Conservation (phyloP, 2,113 vertebrate genomes). For the Halcyon senegalensis region DNA sequence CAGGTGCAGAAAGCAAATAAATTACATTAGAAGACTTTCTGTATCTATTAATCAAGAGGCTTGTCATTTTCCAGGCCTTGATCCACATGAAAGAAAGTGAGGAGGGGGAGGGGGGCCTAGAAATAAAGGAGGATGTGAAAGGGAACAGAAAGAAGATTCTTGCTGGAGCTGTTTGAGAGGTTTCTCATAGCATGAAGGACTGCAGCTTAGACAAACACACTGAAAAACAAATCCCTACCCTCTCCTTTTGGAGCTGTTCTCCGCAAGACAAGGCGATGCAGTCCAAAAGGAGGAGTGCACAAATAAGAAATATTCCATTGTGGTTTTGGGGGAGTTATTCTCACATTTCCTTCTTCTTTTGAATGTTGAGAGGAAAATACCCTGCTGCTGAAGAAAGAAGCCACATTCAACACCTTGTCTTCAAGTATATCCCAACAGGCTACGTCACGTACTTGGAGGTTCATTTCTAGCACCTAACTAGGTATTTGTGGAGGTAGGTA, state of each 20-base stretch:
- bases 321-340: neutral
- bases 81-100: slow-evolving; percentile 78
- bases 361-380: neutral
- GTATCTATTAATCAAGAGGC: slow-evolving; percentile 77
- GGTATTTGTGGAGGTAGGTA: neutral
- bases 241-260: slow-evolving; percentile 42
- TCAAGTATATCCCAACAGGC: neutral
- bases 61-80: slow-evolving; percentile 79
- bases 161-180: neutral
- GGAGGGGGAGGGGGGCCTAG: neutral
- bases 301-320: neutral
- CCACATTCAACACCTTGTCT: neutral
- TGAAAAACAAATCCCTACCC: neutral
- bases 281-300: neutral
- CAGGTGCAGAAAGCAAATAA: slow-evolving; percentile 85
- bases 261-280: neutral
- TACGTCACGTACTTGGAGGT: neutral
- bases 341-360: neutral
- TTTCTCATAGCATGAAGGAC: slow-evolving; percentile 12
- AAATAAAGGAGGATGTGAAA: slow-evolving; percentile 7
- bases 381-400: neutral
- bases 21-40: slow-evolving; percentile 75
- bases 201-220: slow-evolving; percentile 5
- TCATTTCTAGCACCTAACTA: neutral
- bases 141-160: neutral